Percentiles rank a stretch among this genome's conserved stretches.
Evolutionary conservation across 2,797 vertebrate species (phyloP).

Genomic region (Molothrus aeneus): DNA sequence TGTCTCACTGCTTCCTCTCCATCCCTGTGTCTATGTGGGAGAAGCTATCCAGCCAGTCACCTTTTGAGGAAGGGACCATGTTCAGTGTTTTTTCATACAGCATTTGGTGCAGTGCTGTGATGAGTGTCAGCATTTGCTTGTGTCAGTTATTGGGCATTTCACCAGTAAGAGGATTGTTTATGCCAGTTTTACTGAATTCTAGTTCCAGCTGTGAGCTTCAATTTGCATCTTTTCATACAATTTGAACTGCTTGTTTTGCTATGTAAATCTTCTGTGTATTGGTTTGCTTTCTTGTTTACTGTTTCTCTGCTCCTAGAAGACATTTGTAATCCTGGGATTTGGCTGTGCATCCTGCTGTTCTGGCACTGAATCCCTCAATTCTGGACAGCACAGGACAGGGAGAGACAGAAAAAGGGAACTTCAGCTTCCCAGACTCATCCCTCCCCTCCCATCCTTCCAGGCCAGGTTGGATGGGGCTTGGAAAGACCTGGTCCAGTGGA

Average conservation of each 20-base stretch:
- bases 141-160: background rate
- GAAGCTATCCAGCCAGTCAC: background rate
- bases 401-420: background rate
- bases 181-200: background rate
- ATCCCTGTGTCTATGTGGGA: rapidly evolving
- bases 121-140: background rate
- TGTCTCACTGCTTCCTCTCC: background rate
- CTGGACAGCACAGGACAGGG: background rate
- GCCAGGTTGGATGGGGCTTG: background rate
- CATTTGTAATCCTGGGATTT: background rate
- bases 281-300: background rate
- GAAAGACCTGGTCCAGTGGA: background rate
- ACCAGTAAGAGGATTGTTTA: background rate
- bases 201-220: background rate
- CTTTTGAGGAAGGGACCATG: background rate
- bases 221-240: background rate
- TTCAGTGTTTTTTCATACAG: background rate
- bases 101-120: background rate
- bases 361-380: background rate
- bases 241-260: background rate
- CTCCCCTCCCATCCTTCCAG: background rate
- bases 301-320: background rate
- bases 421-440: background rate
- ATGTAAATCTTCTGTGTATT: background rate
- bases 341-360: background rate